Evolutionary conservation across 2,888 invertebrate species (phyloP).

Genomic region (Thecocarcelia acutangulata): DNA sequence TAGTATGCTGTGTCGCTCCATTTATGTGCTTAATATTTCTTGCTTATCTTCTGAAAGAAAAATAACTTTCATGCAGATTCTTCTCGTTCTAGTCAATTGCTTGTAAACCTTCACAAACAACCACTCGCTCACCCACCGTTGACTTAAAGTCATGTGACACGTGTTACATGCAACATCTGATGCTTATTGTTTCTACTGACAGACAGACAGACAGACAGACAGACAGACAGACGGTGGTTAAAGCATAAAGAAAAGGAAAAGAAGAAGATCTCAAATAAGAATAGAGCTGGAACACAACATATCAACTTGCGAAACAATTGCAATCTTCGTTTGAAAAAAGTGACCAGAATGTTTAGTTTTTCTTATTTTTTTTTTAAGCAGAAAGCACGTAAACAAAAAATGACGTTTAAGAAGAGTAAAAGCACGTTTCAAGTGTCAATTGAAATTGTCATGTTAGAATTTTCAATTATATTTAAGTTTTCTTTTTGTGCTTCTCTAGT

Average conservation of each 20-base stretch:
- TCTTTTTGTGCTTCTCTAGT: conserved; percentile 1
- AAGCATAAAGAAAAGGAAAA: not conserved
- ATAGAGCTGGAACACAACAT: conserved; percentile 9
- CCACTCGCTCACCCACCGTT: conserved; percentile 6
- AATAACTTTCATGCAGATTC: conserved; percentile 28
- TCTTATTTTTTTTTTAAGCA: not conserved
- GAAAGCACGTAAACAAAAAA: not conserved
- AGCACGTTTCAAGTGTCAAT: conserved; percentile 70
- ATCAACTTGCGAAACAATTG: conserved; percentile 44
- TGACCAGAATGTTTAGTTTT: conserved; percentile 22
- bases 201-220: no score
- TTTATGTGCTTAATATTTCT: conserved; percentile 4
- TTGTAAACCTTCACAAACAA: conserved; percentile 3
- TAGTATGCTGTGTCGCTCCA: not conserved
- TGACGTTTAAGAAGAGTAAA: conserved; percentile 36
- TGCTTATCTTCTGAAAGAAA: not conserved
- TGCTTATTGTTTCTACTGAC: conserved; percentile 63
- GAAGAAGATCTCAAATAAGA: not conserved
- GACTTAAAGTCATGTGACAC: conserved; percentile 51
- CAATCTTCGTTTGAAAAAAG: conserved; percentile 23
- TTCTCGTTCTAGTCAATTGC: conserved; percentile 20
- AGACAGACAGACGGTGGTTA: conserved; percentile 53
- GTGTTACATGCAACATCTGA: conserved; percentile 63
- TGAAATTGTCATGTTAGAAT: conserved; percentile 69
- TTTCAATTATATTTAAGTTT: conserved; percentile 64